Percentiles rank a stretch among this genome's conserved stretches.
Conservation (phyloP, 1,140 invertebrate genomes). For the Hyles euphorbiae region DNA sequence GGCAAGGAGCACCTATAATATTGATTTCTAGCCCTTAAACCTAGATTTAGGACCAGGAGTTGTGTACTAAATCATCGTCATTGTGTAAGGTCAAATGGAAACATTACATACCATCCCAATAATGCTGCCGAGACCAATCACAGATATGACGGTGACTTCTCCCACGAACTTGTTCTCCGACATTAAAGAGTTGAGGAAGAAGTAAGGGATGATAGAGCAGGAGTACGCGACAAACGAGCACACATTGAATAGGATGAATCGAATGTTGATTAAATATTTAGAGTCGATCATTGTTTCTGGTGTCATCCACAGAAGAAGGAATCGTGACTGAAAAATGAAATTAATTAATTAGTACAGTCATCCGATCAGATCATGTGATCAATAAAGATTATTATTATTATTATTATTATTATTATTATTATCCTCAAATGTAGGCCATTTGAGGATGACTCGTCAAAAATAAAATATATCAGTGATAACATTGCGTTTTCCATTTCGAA, state of each 20-base stretch:
- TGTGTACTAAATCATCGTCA: too few relatives aligned
- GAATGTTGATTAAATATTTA: not conserved
- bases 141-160: not conserved
- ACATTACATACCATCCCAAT: not conserved
- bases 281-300: not conserved
- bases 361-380: not conserved
- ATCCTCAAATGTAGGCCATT: too few relatives aligned
- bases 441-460: too few relatives aligned
- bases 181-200: conserved; percentile 3
- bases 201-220: not conserved
- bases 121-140: not conserved
- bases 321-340: not conserved
- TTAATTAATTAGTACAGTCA: not conserved
- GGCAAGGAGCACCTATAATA: too few relatives aligned
- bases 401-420: too few relatives aligned
- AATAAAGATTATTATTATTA: too few relatives aligned
- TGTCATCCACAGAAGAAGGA: not conserved
- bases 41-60: too few relatives aligned
- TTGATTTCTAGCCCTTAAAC: too few relatives aligned
- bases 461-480: too few relatives aligned
- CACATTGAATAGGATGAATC: not conserved
- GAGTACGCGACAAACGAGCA: not conserved
- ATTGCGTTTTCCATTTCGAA: too few relatives aligned
- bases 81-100: too few relatives aligned
- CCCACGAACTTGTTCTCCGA: not conserved